phyloP scores from a whole-genome alignment of 64 coral and sea anemone genomes.

The Astreopora myriophthalma region DNA sequence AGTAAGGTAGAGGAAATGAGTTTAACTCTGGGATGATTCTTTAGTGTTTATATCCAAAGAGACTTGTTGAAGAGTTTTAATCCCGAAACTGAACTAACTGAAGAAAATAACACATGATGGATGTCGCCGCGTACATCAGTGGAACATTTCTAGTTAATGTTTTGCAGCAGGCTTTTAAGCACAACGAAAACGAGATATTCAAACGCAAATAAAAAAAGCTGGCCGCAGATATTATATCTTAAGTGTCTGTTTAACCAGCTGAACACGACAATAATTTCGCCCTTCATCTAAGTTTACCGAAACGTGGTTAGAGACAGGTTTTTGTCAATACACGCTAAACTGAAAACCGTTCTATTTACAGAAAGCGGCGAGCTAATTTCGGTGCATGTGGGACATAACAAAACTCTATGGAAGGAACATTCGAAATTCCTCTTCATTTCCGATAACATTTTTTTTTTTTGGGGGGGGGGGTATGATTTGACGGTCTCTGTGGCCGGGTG shows the following conservation, averaged over 20 bases:
- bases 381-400: neutral
- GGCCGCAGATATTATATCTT: neutral
- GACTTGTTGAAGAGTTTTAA: neutral
- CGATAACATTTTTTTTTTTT: too few species aligned
- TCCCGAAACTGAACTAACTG: too few species aligned
- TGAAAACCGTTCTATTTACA: neutral
- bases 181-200: constrained; percentile 29
- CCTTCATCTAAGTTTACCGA: constrained; percentile 28
- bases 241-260: constrained; percentile 51
- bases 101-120: neutral
- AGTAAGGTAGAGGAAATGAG: neutral
- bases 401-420: too few species aligned
- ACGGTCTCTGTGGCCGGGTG: too few species aligned
- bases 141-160: neutral
- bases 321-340: neutral
- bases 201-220: constrained; percentile 28
- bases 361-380: neutral
- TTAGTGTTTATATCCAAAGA: neutral
- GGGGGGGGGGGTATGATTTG: too few species aligned
- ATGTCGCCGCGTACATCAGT: neutral
- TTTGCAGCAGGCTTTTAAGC: constrained; percentile 23
- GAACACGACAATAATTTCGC: constrained; percentile 4
- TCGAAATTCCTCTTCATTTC: too few species aligned
- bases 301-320: constrained; percentile 31
- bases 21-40: neutral